Evolutionary conservation across 2,113 vertebrate genomes (phyloP).

Genomic region (Microcebus ravelobensis): DNA sequence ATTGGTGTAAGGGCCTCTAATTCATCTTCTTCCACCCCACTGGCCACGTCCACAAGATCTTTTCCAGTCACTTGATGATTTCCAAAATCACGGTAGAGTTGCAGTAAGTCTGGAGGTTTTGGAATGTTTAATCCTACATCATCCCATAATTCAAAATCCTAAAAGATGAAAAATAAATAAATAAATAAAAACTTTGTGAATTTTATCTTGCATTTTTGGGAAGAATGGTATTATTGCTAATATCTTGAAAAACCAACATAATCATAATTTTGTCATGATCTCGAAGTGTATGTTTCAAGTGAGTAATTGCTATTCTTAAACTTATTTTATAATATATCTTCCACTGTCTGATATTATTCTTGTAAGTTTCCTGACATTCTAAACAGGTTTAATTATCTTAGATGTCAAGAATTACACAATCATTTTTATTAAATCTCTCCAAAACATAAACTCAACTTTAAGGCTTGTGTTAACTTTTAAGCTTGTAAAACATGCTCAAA

Average conservation of each 20-base stretch:
- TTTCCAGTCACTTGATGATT: conserved; percentile 86
- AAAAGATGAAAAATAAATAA: conserved; percentile 52
- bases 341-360: not conserved
- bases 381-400: not conserved
- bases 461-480: not conserved
- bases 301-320: not conserved
- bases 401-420: not conserved
- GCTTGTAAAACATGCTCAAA: not conserved
- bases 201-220: conserved; percentile 5
- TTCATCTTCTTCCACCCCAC: conserved; percentile 91
- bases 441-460: not conserved
- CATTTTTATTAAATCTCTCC: not conserved
- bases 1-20: conserved; percentile 87
- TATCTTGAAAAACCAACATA: conserved; percentile 35
- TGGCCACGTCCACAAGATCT: conserved; percentile 91
- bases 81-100: conserved; percentile 96
- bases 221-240: conserved; percentile 18
- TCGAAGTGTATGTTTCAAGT: not conserved
- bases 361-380: not conserved
- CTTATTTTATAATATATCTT: not conserved
- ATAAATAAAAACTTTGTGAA: not conserved
- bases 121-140: conserved; percentile 99
- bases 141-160: conserved; percentile 99
- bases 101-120: conserved; percentile 96
- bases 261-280: not conserved